phyloP scores from a whole-genome alignment of 2,113 vertebrate genomes.

The Sapayoa aenigma region DNA sequence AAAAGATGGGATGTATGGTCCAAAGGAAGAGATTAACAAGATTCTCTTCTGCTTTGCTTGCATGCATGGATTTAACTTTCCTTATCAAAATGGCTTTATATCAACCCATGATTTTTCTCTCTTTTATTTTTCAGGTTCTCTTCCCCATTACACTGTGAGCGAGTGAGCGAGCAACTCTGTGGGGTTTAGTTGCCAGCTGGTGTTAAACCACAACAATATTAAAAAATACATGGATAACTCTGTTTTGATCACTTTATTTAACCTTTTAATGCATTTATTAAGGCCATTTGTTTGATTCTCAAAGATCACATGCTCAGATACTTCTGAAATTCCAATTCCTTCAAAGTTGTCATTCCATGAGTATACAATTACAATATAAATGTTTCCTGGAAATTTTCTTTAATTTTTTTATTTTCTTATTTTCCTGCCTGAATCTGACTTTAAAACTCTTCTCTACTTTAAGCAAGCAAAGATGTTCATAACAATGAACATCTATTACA shows the following conservation, averaged over 20 bases:
- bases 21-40: neutral
- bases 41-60: neutral
- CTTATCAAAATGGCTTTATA: neutral
- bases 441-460: neutral
- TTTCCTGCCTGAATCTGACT: neutral
- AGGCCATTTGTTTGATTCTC: neutral
- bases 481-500: neutral
- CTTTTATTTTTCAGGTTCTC: neutral
- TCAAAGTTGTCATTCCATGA: neutral
- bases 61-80: fast-evolving
- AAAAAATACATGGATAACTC: neutral
- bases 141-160: no score
- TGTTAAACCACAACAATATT: neutral
- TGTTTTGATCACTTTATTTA: neutral
- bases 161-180: neutral
- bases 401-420: neutral
- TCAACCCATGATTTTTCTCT: neutral
- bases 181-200: neutral
- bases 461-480: neutral
- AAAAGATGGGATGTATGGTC: no score
- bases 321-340: neutral
- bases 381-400: neutral
- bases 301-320: neutral
- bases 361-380: neutral
- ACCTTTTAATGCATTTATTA: neutral